Base-by-base conservation (phyloP, 2,888 invertebrate genomes). In the Drosophila sordidula region DNA sequence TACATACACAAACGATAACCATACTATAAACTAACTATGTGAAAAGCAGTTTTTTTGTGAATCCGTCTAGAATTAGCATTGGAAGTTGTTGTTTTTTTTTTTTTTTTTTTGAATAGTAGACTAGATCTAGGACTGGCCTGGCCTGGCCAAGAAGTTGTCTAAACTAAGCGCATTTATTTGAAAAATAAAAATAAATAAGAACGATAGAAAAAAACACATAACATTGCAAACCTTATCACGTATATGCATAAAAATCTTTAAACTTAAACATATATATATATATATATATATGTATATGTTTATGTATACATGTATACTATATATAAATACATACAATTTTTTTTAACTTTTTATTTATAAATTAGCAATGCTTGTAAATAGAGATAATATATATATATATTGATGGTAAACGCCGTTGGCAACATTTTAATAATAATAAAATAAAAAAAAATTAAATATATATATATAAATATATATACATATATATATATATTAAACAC, bases 341-440 rank as follows among this genome's bases (percentile, higher is more conserved):
- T 61, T 57, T 74, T 80, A 75, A 70, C 65, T 75, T 63, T 73
- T 57, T 22, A 80, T 80, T 85, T 85, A 82, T 75, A 75, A 80
- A 56, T 55, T 82, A 85, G 86, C 67, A 86, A 76, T 78, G 83
- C 82, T 83, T 86, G 82, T 83, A 86, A 25, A 83, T 86, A 86
- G 71, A 75, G 41, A 42, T 74, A 67, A 78, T 22, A 71, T 32
- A 32, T 11, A 32, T 32, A 32, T 32, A 32, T 67, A 75, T 78
- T 50, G 61, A 72, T 72, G 75, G 72, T 52, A 74, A 75, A 56
- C 3, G 67, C 66, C 64, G 16, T 34, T 66, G 57, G 66, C 49
- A 66, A 72, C 57, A 78, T 78, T 74, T 74, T 57, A 78, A 68
- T 75, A 68, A 68, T 78, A 58, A 50, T 42, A 50, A 51, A 54